Percentiles rank a stretch among this genome's conserved stretches.
Conservation (phyloP, 2,888 invertebrate species). For the Meganola albula region DNA sequence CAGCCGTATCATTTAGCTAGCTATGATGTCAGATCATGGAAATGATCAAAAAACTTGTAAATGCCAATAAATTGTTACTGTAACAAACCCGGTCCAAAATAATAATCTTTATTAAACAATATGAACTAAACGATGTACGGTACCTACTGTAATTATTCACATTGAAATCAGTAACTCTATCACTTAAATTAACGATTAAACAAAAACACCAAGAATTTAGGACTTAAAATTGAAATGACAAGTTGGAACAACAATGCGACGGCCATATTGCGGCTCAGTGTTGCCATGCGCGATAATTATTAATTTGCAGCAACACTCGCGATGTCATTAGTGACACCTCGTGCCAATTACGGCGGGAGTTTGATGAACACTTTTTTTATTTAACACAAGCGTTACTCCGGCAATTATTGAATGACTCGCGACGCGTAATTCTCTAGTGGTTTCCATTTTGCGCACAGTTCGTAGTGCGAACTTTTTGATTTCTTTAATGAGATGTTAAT, state of each 20-base stretch:
- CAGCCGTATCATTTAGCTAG: no score
- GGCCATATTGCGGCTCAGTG: constrained; percentile 69
- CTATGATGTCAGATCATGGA: no score
- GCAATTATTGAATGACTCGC: constrained; percentile 70
- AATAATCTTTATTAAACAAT: no score
- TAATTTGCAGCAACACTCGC: constrained; percentile 66
- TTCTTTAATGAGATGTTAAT: constrained; percentile 34
- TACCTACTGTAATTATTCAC: no score
- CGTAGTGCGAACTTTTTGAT: constrained; percentile 38
- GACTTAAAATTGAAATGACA: constrained; percentile 51
- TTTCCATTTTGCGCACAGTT: constrained; percentile 34
- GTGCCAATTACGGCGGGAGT: constrained; percentile 72
- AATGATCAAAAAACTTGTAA: no score
- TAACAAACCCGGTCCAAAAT: no score
- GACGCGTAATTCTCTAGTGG: constrained; percentile 53
- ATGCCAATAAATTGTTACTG: no score
- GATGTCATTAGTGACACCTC: constrained; percentile 75
- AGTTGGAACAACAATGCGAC: constrained; percentile 57
- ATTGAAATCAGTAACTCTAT: no score
- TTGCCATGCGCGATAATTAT: constrained; percentile 75
- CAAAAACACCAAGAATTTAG: constrained; percentile 32
- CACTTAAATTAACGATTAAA: no score
- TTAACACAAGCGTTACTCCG: constrained; percentile 68
- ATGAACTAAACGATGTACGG: no score
- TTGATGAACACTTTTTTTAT: constrained; percentile 73